Evolutionary conservation across 2,797 vertebrate species (phyloP).

Genomic region (Antennarius maculatus): DNA sequence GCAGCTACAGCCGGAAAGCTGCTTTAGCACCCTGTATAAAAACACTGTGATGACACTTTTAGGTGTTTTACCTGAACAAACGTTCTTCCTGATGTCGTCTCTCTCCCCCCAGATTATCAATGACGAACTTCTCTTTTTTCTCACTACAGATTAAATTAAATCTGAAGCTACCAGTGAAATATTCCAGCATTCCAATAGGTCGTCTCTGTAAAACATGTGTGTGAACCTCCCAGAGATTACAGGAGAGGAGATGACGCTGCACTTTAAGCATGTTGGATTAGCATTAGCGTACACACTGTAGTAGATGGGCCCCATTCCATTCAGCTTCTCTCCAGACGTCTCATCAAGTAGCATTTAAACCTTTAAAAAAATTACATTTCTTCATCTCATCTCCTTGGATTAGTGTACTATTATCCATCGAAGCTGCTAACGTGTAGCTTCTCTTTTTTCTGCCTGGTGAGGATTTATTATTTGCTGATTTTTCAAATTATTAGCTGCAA

Average conservation of each 20-base stretch:
- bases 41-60: not conserved
- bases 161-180: not conserved
- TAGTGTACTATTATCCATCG: not conserved
- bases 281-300: slow-evolving; percentile 36
- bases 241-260: slow-evolving; percentile 60
- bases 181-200: not conserved
- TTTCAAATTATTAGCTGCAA: not conserved
- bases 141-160: not conserved
- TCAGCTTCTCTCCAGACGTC: slow-evolving; percentile 3
- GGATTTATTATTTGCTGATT: too few species aligned
- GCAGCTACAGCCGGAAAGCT: slow-evolving; percentile 8
- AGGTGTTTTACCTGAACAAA: slow-evolving; percentile 25
- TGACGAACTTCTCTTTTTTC: not conserved
- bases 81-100: not conserved
- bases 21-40: not conserved
- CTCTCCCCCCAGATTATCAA: not conserved
- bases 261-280: slow-evolving; percentile 62
- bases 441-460: not conserved
- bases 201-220: slow-evolving; percentile 13
- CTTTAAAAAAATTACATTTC: not conserved
- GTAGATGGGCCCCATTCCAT: slow-evolving; percentile 18
- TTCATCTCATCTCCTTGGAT: not conserved
- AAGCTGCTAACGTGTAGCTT: not conserved
- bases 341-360: not conserved
- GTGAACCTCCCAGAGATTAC: slow-evolving; percentile 49